Conservation (phyloP, 2,797 vertebrate species). For the Peromyscus nudipes region DNA sequence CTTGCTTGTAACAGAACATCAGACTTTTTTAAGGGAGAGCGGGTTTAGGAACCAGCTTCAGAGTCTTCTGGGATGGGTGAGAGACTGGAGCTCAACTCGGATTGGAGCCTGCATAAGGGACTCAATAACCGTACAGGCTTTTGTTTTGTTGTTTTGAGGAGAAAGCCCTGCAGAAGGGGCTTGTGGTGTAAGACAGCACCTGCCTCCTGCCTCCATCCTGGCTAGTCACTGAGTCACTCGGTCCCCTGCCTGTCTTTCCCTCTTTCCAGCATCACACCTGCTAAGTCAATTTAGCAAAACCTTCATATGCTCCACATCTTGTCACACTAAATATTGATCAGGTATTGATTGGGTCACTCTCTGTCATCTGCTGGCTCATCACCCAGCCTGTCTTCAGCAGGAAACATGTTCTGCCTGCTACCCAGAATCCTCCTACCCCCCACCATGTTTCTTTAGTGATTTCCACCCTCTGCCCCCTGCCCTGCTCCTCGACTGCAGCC, state of each 20-base stretch:
- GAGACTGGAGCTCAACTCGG: neutral
- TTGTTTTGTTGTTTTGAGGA: neutral
- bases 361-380: neutral
- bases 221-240: neutral
- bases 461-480: too few species aligned
- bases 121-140: neutral
- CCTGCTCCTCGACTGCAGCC: neutral
- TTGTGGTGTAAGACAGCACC: neutral
- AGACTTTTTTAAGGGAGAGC: neutral
- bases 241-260: neutral
- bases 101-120: neutral
- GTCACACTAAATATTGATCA: neutral
- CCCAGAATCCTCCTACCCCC: neutral
- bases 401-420: neutral
- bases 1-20: neutral
- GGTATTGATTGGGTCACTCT: neutral
- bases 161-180: neutral
- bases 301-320: neutral
- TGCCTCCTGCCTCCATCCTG: neutral
- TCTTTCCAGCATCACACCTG: neutral
- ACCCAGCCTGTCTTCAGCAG: neutral
- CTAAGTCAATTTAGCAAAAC: neutral
- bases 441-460: neutral
- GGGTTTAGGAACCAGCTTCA: neutral
- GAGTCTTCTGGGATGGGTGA: neutral